Conservation (phyloP, 2,888 invertebrate genomes). For the Branchipolynoe longqiensis region DNA sequence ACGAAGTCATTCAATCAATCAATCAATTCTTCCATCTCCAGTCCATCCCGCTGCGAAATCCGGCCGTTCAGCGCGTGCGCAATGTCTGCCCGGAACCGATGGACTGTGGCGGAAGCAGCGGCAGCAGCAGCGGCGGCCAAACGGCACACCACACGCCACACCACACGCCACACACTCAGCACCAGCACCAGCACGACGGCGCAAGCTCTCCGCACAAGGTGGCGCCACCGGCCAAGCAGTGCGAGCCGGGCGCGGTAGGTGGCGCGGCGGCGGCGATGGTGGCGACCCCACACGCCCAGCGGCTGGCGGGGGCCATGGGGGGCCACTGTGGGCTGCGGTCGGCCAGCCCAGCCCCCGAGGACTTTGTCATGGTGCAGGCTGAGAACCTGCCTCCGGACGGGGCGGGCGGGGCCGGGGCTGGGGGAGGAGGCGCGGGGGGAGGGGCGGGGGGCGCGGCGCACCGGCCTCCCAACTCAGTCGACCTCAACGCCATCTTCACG, state of each 20-base stretch:
- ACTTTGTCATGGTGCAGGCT: slow-evolving; percentile 79
- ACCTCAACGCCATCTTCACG: slow-evolving; percentile 65
- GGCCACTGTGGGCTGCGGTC: too few relatives aligned
- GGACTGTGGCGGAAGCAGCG: too few relatives aligned
- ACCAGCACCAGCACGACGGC: slow-evolving; percentile 20
- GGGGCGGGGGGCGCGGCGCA: background rate
- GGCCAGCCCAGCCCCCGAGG: slow-evolving; percentile 67
- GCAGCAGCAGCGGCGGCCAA: too few relatives aligned
- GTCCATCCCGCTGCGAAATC: slow-evolving; percentile 33
- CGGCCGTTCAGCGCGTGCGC: slow-evolving; percentile 51
- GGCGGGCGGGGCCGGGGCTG: background rate
- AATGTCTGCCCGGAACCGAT: slow-evolving; percentile 48
- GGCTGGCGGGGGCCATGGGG: background rate
- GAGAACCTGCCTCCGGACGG: slow-evolving; percentile 67
- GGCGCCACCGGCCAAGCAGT: background rate
- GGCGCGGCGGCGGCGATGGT: slow-evolving; percentile 68
- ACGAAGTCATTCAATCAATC: too few relatives aligned
- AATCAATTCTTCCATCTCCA: too few relatives aligned
- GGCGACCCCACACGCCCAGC: background rate
- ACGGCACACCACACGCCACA: background rate
- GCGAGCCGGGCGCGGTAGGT: slow-evolving; percentile 53
- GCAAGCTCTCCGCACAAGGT: background rate
- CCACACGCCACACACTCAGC: background rate
- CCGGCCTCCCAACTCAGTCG: slow-evolving; percentile 61
- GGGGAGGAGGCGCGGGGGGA: too few relatives aligned